Evolutionary conservation across 1,140 invertebrate genomes (phyloP), one percentile per base, ranked within the genome.

Genomic region (Teleopsis dalmanni): DNA sequence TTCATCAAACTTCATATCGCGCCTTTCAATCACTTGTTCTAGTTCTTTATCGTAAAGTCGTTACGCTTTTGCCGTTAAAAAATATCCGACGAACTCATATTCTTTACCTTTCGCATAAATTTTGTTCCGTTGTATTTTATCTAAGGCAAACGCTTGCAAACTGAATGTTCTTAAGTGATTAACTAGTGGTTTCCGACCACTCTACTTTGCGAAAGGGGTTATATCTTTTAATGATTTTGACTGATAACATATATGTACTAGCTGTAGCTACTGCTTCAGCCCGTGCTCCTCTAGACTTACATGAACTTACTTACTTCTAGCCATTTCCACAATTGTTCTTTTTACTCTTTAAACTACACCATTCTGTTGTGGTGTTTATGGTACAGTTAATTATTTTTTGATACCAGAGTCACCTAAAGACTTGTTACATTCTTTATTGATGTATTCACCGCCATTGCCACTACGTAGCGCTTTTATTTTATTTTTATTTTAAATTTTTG

Each of bases 51-150:
- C 43, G 16, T 37, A 52, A 42, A 75, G 35, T 42, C 67, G 53
- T 56, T 73, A 75, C 6, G 63, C 71, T 46, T 71, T 73, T 11
- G 54, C 53, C 5, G 58, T 52, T 18, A 51, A 55, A 47, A 64
- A 62, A 48, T 75, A 77, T 3, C 74, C 73, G 22, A 76, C 66
- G 51, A 77, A 71, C 3, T 71, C 57, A 14, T 55, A 58, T 42
- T 51, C 43, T 42, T 61, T 57, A 34, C 58, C 54, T 48, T 72
- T 71, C 33, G 57, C 44, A 50, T 60, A 59, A 47, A 67, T 51
- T 53, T 72, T 73, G 5, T 57, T 47, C n/a, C 65, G 62, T 41
- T 47, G 60, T 33, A n/a, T 67, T 57, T 40, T 72, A 46, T 74
- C 50, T 26, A 70, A 65, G 0, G 64, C 63, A 47, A 60, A 51